These are phyloP conservation scores for Astreopora myriophthalma DNA, from an alignment of 64 coral and sea anemone genomes.

Conservation along the genomic window DNA sequence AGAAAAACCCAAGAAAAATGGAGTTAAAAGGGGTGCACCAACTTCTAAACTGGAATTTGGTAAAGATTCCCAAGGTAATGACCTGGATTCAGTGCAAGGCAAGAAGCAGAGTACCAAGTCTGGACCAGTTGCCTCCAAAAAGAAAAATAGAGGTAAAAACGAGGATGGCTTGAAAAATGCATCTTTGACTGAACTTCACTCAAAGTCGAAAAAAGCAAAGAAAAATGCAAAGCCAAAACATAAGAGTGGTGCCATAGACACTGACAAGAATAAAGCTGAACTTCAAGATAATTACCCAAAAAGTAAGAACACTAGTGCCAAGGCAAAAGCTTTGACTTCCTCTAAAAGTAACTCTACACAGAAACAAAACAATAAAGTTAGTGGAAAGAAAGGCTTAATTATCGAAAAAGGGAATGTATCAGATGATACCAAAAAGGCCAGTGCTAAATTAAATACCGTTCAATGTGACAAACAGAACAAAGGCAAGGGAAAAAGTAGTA, in stretches of 20 bases:
- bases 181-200: background rate
- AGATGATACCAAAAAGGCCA: background rate
- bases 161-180: background rate
- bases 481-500: background rate
- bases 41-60: background rate
- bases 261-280: background rate
- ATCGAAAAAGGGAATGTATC: background rate
- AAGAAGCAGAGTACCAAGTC: background rate
- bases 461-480: background rate
- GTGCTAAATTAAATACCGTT: background rate
- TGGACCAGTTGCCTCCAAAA: background rate
- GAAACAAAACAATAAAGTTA: background rate
- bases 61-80: background rate
- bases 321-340: background rate
- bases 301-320: background rate
- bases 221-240: background rate
- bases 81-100: background rate
- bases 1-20: conserved; percentile 7
- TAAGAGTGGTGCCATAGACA: background rate
- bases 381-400: background rate
- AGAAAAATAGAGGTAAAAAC: background rate
- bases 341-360: background rate
- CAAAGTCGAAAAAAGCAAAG: background rate
- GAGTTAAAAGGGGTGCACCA: background rate
- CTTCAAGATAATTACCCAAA: background rate